These are phyloP conservation scores for Drosophila buzzatii DNA, from an alignment of 2,888 invertebrate genomes.

Conservation along the genomic window DNA sequence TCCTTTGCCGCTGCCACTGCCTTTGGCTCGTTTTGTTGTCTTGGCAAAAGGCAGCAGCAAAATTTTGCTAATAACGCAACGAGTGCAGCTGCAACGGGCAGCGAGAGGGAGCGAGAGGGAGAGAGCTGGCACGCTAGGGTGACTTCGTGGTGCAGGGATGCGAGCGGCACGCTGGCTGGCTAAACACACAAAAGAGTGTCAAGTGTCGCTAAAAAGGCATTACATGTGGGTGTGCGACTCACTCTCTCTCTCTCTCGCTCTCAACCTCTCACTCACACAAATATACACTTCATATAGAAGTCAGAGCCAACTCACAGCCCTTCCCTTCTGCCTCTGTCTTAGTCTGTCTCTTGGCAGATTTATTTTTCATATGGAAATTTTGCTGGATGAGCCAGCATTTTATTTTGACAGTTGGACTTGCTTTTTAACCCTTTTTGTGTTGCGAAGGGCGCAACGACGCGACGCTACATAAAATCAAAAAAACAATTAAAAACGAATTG, in stretches of 20 bases:
- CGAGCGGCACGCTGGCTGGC: conserved; percentile 57
- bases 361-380: conserved; percentile 60
- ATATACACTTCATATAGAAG: neutral
- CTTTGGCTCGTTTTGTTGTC: conserved; percentile 25
- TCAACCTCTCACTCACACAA: neutral
- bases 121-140: conserved; percentile 31
- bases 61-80: conserved; percentile 77
- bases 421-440: conserved; percentile 8
- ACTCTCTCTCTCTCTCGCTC: neutral
- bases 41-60: conserved; percentile 41
- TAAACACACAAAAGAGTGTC: conserved; percentile 80
- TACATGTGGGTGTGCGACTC: conserved; percentile 45
- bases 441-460: neutral
- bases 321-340: too few relatives aligned
- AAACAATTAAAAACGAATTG: conserved; percentile 79
- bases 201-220: conserved; percentile 79
- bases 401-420: conserved; percentile 76
- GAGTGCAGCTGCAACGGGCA: conserved; percentile 65
- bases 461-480: conserved; percentile 22
- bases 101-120: neutral
- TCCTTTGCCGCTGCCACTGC: conserved; percentile 23
- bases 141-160: conserved; percentile 51
- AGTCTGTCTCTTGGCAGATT: conserved; percentile 36
- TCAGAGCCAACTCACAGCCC: neutral
- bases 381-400: conserved; percentile 69